Conservation (phyloP, 2,113 vertebrate genomes). For the Acanthochromis polyacanthus region DNA sequence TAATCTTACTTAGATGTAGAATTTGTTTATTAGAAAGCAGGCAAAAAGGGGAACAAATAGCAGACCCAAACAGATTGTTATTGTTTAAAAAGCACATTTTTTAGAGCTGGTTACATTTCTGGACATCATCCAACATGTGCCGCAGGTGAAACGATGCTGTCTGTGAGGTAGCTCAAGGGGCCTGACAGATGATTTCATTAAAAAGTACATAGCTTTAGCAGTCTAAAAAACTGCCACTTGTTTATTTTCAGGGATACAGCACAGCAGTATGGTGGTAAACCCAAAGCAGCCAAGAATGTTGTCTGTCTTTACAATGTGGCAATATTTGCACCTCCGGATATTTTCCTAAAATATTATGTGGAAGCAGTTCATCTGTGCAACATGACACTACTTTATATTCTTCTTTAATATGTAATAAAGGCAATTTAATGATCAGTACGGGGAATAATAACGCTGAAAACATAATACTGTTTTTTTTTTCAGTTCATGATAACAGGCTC, state of each 20-base stretch:
- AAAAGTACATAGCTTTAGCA: constrained; percentile 7
- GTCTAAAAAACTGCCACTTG: constrained; percentile 3
- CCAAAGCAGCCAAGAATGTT: not conserved
- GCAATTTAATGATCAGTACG: not conserved
- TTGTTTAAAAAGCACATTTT: constrained; percentile 1
- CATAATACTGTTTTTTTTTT: too few species aligned
- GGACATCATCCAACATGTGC: constrained; percentile 33
- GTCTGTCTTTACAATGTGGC: constrained; percentile 1
- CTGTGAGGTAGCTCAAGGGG: constrained; percentile 26
- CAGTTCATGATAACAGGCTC: too few species aligned
- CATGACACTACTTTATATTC: not conserved
- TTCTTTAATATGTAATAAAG: constrained; percentile 12
- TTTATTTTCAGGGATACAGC: constrained; percentile 32
- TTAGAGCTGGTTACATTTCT: constrained; percentile 16
- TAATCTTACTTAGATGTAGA: not conserved
- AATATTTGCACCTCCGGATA: not conserved
- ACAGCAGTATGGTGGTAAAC: constrained; percentile 20
- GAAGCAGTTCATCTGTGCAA: too few species aligned
- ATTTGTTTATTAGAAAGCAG: not conserved
- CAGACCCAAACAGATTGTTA: not conserved
- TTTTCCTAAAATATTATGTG: not conserved
- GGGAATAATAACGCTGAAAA: not conserved
- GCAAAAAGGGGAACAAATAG: not conserved
- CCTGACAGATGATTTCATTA: constrained; percentile 49
- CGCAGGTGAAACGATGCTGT: constrained; percentile 41